phyloP scores from a whole-genome alignment of 2,888 invertebrate genomes.

The Epistrophe grossulariae region DNA sequence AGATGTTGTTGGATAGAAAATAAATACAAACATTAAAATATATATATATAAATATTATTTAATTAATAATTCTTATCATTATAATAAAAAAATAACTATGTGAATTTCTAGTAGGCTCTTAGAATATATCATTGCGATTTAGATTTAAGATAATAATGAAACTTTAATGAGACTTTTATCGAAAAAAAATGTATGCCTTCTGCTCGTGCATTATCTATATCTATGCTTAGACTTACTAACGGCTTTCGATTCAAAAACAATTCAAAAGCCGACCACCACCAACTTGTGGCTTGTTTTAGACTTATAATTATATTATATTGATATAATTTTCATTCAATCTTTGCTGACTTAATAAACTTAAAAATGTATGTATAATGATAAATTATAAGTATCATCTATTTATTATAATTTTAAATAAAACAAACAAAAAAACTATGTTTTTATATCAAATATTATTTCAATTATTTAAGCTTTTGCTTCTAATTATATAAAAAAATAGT shows the following conservation, averaged over 20 bases:
- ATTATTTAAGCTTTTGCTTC: constrained; percentile 51
- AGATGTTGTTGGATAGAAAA: constrained; percentile 67
- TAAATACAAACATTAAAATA: constrained; percentile 2
- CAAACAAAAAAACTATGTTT: constrained; percentile 37
- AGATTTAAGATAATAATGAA: constrained; percentile 54
- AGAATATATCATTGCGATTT: constrained; percentile 43
- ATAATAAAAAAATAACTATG: constrained; percentile 36
- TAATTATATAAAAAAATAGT: constrained; percentile 15
- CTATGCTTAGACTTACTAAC: constrained; percentile 66
- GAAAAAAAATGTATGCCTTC: constrained; percentile 65
- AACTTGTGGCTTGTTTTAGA: constrained; percentile 72
- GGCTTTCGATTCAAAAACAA: constrained; percentile 35
- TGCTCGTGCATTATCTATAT: constrained; percentile 71
- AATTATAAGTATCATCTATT: constrained; percentile 52
- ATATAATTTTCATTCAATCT: constrained; percentile 49
- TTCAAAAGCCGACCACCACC: constrained; percentile 59
- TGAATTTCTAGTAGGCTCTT: constrained; percentile 54
- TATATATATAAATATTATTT: background rate
- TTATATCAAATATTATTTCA: constrained; percentile 11
- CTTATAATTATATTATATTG: constrained; percentile 40
- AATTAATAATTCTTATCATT: constrained; percentile 4
- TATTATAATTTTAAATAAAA: constrained; percentile 22
- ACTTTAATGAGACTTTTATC: constrained; percentile 67
- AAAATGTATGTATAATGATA: constrained; percentile 17
- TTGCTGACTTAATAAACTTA: constrained; percentile 45